Evolutionary conservation across 2,113 vertebrate species (phyloP).

Genomic region (Pituophis catenifer): DNA sequence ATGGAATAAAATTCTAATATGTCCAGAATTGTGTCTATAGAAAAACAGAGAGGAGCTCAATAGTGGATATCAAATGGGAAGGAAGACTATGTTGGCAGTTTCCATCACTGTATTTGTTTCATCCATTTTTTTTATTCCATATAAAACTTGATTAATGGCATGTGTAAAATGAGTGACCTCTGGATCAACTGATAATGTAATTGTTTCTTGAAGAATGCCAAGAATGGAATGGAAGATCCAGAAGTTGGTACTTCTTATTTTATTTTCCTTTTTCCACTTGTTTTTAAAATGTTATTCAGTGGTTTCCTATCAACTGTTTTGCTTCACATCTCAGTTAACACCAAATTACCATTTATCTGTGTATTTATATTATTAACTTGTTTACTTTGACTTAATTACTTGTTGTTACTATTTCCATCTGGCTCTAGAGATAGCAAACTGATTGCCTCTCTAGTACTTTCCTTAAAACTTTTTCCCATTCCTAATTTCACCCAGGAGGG

Average conservation of each 20-base stretch:
- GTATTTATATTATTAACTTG: slow-evolving; percentile 21
- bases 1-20: not conserved
- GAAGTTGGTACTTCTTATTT: not conserved
- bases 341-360: not conserved
- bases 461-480: not conserved
- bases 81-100: not conserved
- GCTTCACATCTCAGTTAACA: not conserved
- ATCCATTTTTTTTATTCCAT: not conserved
- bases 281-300: not conserved
- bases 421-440: not conserved
- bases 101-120: not conserved
- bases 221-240: not conserved
- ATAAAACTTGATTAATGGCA: not conserved
- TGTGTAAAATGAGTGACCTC: not conserved
- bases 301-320: slow-evolving; percentile 1
- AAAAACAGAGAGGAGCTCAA: slow-evolving; percentile 24
- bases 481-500: slow-evolving; percentile 24
- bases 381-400: slow-evolving; percentile 29
- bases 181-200: not conserved
- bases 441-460: slow-evolving; percentile 1
- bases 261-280: not conserved
- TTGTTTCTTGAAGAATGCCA: slow-evolving; percentile 5
- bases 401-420: not conserved
- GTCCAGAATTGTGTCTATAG: not conserved
- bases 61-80: not conserved